phyloP scores from a whole-genome alignment of 37 sponge, comb jelly and placozoan species.

The Mnemiopsis leidyi region DNA sequence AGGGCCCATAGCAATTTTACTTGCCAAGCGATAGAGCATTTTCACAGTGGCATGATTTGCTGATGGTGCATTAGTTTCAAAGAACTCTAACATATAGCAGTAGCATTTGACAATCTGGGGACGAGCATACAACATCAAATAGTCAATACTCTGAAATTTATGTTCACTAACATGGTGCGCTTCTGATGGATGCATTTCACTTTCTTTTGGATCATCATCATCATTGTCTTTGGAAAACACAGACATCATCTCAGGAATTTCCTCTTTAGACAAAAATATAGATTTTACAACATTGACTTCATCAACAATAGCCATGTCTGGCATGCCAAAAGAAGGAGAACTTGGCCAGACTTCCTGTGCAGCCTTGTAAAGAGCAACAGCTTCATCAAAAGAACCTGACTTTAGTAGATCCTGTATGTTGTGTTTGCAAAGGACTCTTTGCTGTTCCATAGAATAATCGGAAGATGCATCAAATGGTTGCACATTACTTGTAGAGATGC shows the following conservation, averaged over 20 bases:
- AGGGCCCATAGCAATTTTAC: constrained; percentile 54
- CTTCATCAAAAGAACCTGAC: constrained; percentile 50
- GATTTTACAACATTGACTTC: constrained; percentile 45
- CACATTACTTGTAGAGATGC: constrained; percentile 9
- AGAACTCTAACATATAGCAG: constrained; percentile 25
- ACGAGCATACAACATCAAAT: constrained; percentile 64
- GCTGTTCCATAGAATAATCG: constrained; percentile 49
- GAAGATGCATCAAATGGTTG: constrained; percentile 50
- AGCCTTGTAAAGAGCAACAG: constrained; percentile 31
- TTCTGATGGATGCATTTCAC: background rate
- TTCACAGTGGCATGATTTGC: constrained; percentile 33
- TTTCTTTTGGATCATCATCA: background rate
- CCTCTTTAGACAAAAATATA: constrained; percentile 42
- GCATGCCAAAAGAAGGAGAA: constrained; percentile 64
- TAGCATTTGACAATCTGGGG: constrained; percentile 50
- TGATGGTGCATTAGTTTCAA: constrained; percentile 29
- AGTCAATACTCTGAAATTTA: constrained; percentile 54
- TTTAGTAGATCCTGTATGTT: constrained; percentile 54
- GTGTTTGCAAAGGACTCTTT: constrained; percentile 46
- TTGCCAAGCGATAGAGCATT: constrained; percentile 36
- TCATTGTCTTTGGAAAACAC: background rate
- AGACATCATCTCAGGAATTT: constrained; percentile 47
- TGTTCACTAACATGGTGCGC: constrained; percentile 15
- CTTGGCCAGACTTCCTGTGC: constrained; percentile 64
- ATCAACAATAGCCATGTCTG: constrained; percentile 56